Evolutionary conservation across 35 echinoderm and acorn worm genomes (phyloP).

Genomic region (Nesometra sesokonis): DNA sequence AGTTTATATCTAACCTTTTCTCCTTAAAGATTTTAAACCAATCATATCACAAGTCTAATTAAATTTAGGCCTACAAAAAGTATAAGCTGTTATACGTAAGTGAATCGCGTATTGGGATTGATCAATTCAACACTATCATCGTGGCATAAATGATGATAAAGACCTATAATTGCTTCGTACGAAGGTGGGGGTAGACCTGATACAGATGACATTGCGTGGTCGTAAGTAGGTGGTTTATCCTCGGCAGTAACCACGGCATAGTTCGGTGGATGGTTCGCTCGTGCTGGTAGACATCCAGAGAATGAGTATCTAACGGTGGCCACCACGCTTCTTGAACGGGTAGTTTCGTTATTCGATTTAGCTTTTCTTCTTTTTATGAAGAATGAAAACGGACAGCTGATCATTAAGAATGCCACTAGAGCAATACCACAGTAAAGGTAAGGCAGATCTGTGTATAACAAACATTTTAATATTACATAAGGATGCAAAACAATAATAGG

Average conservation of each 20-base stretch:
- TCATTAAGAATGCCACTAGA: neutral
- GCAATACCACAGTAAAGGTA: no score
- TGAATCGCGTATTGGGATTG: neutral
- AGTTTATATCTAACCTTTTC: no score
- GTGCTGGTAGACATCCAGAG: neutral
- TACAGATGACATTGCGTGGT: neutral
- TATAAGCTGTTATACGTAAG: neutral
- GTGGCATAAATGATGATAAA: neutral
- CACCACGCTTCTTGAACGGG: neutral
- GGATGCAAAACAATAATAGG: no score
- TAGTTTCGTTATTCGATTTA: neutral
- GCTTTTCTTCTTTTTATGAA: neutral
- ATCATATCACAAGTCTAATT: no score
- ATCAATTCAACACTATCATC: neutral
- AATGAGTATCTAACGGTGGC: neutral
- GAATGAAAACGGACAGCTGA: neutral
- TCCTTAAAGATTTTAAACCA: no score
- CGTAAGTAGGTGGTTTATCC: neutral
- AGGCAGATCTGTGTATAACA: no score
- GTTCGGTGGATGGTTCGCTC: neutral
- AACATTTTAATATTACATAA: no score
- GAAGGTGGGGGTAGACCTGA: neutral
- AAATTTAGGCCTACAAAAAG: no score
- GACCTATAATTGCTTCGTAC: neutral
- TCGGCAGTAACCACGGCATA: neutral